Percentiles rank a stretch among this genome's conserved stretches.
Evolutionary conservation across 1,140 invertebrate genomes (phyloP).

Genomic region (Tenebrio molitor): DNA sequence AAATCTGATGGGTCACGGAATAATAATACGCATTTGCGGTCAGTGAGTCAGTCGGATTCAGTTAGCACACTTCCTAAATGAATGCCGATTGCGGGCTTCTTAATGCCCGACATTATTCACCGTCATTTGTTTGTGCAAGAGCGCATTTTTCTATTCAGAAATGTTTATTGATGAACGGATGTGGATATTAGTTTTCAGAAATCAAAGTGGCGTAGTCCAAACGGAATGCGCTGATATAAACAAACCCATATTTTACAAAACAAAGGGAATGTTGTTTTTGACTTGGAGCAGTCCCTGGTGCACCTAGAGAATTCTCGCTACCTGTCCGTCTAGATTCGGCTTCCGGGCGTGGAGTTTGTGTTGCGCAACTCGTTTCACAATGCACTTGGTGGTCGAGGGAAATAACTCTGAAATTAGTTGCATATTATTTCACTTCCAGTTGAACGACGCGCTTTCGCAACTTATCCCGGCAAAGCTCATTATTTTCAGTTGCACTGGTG

Average conservation of each 20-base stretch:
- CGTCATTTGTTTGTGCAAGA: conserved; percentile 18
- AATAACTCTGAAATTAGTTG: background rate
- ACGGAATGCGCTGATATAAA: conserved; percentile 19
- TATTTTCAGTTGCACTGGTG: conserved; percentile 14
- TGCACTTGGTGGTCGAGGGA: background rate
- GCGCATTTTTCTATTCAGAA: conserved; percentile 4
- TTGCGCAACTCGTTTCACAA: background rate
- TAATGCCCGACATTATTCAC: conserved; percentile 28
- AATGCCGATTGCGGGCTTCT: conserved; percentile 36
- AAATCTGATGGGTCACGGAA: conserved; percentile 18
- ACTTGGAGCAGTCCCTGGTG: too few species aligned
- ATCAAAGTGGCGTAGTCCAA: conserved; percentile 15
- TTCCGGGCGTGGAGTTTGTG: background rate
- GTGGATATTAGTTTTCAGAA: conserved; percentile 43
- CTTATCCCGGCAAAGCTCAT: background rate
- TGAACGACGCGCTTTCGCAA: background rate
- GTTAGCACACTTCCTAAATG: conserved; percentile 7
- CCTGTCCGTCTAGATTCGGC: background rate
- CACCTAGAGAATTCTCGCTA: conserved; percentile 21
- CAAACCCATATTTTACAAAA: conserved; percentile 24
- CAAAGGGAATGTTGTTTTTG: conserved; percentile 13
- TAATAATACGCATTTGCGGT: conserved; percentile 32
- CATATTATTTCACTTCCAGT: conserved; percentile 2
- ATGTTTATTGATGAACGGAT: conserved; percentile 35
- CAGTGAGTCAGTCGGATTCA: conserved; percentile 26